These are phyloP conservation scores for Coelopa pilipes DNA, from an alignment of 2,888 invertebrate genomes.

Conservation along the genomic window DNA sequence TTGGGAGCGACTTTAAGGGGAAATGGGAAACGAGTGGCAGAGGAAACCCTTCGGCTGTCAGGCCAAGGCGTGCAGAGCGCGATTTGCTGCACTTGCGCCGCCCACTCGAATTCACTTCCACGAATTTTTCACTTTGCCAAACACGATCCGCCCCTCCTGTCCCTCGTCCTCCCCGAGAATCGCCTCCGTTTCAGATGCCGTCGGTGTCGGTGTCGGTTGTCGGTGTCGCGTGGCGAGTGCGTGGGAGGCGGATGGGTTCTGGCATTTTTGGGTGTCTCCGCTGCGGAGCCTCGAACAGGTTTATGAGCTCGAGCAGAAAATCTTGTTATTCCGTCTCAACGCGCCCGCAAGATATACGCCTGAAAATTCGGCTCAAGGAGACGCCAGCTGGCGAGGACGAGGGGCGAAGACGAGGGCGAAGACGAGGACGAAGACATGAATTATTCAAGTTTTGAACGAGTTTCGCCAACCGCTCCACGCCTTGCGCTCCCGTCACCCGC, in stretches of 20 bases:
- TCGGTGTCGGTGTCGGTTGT: no score
- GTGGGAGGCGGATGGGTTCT: no score
- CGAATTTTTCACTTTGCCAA: no score
- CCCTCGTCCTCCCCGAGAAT: no score
- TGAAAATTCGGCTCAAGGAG: slow-evolving; percentile 17
- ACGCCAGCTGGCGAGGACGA: no score
- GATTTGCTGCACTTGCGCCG: neutral
- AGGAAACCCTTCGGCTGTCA: neutral
- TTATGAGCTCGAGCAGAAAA: slow-evolving; percentile 25
- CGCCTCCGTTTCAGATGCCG: no score
- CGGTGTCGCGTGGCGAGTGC: no score
- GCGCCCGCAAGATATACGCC: slow-evolving; percentile 21
- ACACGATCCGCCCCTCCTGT: no score
- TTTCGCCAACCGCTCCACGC: neutral
- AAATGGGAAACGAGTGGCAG: neutral
- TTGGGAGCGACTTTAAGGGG: no score
- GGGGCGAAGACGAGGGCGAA: neutral
- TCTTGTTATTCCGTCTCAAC: slow-evolving; percentile 28
- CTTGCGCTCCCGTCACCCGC: neutral
- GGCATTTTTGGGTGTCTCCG: no score
- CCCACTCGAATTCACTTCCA: neutral
- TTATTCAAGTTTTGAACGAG: slow-evolving; percentile 14
- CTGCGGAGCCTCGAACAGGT: neutral
- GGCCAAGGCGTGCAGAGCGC: neutral
- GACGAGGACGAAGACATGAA: slow-evolving; percentile 10